Percentiles rank a stretch among this genome's conserved stretches.
Evolutionary conservation across 2,113 vertebrate genomes (phyloP).

Genomic region (Equus quagga): DNA sequence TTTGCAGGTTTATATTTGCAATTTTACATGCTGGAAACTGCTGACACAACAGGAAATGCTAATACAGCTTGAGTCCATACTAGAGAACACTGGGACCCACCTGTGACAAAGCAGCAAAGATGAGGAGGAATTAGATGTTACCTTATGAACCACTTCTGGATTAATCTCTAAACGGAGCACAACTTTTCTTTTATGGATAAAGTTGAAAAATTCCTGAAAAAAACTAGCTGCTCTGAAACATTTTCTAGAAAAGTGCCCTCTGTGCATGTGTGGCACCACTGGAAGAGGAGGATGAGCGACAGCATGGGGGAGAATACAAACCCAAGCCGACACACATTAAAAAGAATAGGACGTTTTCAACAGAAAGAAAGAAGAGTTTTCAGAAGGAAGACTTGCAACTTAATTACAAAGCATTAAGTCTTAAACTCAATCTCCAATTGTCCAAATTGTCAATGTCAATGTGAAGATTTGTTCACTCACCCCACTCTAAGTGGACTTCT

Average conservation of each 20-base stretch:
- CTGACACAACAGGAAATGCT: not conserved
- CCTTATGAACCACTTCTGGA: not conserved
- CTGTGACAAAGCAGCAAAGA: not conserved
- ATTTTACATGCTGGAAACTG: not conserved
- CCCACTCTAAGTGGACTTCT: constrained; percentile 97
- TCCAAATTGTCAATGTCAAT: not conserved
- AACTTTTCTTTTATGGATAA: not conserved
- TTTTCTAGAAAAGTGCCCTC: not conserved
- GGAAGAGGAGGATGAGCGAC: not conserved
- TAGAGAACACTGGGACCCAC: not conserved
- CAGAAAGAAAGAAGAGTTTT: not conserved
- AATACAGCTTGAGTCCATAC: not conserved
- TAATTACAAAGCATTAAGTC: not conserved
- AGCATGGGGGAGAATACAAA: fast-evolving
- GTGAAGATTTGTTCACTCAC: constrained; percentile 84
- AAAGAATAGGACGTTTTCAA: not conserved
- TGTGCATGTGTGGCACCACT: fast-evolving
- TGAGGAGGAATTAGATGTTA: not conserved
- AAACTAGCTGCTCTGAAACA: not conserved
- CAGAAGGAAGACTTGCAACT: not conserved
- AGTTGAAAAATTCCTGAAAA: not conserved
- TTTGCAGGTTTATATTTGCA: not conserved
- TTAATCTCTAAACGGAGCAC: not conserved
- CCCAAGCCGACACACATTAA: not conserved
- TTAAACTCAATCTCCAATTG: not conserved